Base-by-base conservation (phyloP, 53 echinoderm and acorn worm genomes). In the Antedon mediterranea region DNA sequence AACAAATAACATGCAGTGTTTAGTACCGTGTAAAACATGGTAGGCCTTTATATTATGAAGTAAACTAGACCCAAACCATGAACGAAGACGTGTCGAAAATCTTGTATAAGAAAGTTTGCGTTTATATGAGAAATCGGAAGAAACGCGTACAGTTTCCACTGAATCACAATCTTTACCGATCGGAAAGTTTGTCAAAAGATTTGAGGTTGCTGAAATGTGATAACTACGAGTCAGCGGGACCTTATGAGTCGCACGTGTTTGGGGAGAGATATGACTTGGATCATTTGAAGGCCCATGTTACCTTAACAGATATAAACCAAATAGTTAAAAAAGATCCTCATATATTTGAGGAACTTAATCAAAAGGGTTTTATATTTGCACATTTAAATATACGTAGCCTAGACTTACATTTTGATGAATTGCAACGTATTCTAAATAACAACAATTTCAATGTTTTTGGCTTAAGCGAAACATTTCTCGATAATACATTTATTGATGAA, bases 201-300 rank as follows among this genome's bases (percentile, higher is more conserved):
- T 28, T 90, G 20, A 85, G 85, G 71, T 79, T 74, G 29, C 71
- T 90, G 74, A 85, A 71, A 28, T 28, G 79, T 27, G 91, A 90
- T 7, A 79, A 76, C 13, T 90, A 83, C 73, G 73, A 90, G 28
- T 80, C 77, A 23, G 87, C 83, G 26, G 85, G 81, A 0, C 85
- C 87, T 11, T 81, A 82, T 20, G 83, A 88, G 37, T 90, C 91
- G n/a, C 43, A 82, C 28, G 83, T 90, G 0, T 90, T 85, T 88
- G 88, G 91, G 31, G 91, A 90, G 73, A 73, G 83, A 26, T 86
- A 84, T 30, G 88, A 90, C 72, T 80, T 82, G 71, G 79, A 84
- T 79, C 43, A 57, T 4, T 71, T 87, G 20, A 76, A 90, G 28
- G 86, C 81, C 0, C 83, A 87, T 43, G 80, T 87, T 76, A 84